These are phyloP conservation scores for Henricia sp. DNA, from an alignment of 53 echinoderm and acorn worm genomes.

Conservation along the genomic window DNA sequence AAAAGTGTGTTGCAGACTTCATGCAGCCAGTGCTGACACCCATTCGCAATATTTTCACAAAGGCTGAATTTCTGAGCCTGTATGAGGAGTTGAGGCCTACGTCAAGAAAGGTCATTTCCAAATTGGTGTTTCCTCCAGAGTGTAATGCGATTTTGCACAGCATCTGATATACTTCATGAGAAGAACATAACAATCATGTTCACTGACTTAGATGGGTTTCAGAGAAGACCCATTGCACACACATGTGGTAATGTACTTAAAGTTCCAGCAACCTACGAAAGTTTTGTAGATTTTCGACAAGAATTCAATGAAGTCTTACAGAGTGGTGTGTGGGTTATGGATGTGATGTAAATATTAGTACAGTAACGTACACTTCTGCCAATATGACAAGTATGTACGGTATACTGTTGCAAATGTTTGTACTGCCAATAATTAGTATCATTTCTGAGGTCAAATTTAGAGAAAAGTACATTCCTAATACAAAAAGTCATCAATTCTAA, in stretches of 20 bases:
- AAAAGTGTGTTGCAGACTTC: conserved; percentile 46
- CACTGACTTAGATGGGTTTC: conserved; percentile 26
- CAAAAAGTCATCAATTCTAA: too few relatives aligned
- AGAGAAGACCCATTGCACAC: conserved; percentile 58
- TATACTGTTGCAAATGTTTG: too few relatives aligned
- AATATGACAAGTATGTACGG: too few relatives aligned
- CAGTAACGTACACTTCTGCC: too few relatives aligned
- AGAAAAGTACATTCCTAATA: too few relatives aligned
- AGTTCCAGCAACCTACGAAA: conserved; percentile 43
- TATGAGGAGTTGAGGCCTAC: conserved; percentile 45
- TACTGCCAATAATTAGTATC: too few relatives aligned
- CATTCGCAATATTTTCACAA: conserved; percentile 19
- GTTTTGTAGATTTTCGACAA: conserved; percentile 52
- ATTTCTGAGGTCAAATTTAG: too few relatives aligned
- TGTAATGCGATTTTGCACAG: conserved; percentile 50
- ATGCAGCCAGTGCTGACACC: conserved; percentile 17
- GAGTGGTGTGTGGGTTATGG: too few relatives aligned
- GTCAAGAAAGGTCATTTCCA: conserved; percentile 34
- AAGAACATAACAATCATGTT: conserved; percentile 22
- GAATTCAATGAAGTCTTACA: conserved; percentile 64
- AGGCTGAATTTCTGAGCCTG: conserved; percentile 15
- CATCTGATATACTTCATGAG: conserved; percentile 19
- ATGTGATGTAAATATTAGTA: too few relatives aligned
- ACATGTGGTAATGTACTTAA: conserved; percentile 64
- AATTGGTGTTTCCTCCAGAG: conserved; percentile 32